Evolutionary conservation across 2,888 invertebrate genomes (phyloP), one percentile per base, ranked within the genome.

Genomic region (Schizotus pectinicornis): DNA sequence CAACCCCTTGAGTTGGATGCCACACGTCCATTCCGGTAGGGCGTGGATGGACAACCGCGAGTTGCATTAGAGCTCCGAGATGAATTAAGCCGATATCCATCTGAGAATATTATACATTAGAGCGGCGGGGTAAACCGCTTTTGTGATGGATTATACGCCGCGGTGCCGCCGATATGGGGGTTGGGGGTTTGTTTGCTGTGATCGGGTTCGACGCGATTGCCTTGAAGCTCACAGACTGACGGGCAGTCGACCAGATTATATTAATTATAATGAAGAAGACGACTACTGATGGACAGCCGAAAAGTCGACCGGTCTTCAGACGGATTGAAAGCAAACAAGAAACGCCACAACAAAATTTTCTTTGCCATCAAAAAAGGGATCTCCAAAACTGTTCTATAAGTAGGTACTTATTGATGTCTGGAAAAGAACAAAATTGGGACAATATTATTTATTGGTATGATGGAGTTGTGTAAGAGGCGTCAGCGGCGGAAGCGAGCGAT

Each of bases 51-150:
- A 58, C 57, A 61, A 63, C 60, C 64, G 63, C 62, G 48, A 57
- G 59, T 59, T 68, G 63, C 67, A 68, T 69, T 68, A 70, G 62
- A 64, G 58, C 63, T 22, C 22, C 61, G 65, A 65, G 67, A 69
- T 67, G 67, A 71, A 71, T 69, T 68, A 68, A 68, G 66, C 68
- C 67, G 71, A 71, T 71, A 69, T 67, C 59, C 62, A 69, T 69
- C 69, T 68, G 64, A 65, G 60, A 65, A 62, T 61, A 34, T 35
- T 13, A 64, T 61, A 65, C 60, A 68, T 66, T 68, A 67, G 64
- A 64, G 56, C 60, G 56, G 58, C 57, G 57, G 57, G 60, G 57
- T 59, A 60, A 64, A 59, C 58, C 52, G 48, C 58, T 59, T 51
- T 57, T 52, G 60, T 64, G 62, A 64, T 64, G 60, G 64, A 64